phyloP scores from a whole-genome alignment of 2,888 invertebrate genomes.

The Cerastoderma edule region DNA sequence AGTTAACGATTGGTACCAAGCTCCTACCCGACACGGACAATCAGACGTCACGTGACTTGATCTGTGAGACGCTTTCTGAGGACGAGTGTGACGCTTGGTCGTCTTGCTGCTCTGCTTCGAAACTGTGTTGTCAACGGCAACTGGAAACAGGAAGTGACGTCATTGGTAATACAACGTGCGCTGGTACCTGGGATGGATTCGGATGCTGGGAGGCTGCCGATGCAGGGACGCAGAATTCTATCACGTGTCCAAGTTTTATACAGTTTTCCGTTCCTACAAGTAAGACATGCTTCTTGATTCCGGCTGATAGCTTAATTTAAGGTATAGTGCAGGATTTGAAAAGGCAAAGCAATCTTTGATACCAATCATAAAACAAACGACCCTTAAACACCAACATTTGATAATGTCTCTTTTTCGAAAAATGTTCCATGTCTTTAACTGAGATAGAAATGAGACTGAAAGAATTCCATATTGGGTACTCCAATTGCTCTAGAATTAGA shows the following conservation, averaged over 20 bases:
- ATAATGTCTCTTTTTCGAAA: too few species aligned
- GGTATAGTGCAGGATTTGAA: too few species aligned
- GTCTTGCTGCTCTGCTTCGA: constrained; percentile 34
- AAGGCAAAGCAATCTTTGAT: too few species aligned
- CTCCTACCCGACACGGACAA: constrained; percentile 38
- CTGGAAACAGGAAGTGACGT: constrained; percentile 2
- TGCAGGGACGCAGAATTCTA: constrained; percentile 33
- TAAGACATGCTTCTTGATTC: too few species aligned
- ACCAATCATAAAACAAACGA: too few species aligned
- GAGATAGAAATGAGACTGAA: too few species aligned
- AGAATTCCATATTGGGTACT: too few species aligned
- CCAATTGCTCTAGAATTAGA: too few species aligned
- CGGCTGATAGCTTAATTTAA: too few species aligned
- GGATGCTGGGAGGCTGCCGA: constrained; percentile 43
- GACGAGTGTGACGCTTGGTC: constrained; percentile 45
- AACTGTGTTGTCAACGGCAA: constrained; percentile 32
- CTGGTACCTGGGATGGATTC: constrained; percentile 48
- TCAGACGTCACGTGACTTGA: constrained; percentile 12
- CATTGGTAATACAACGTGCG: constrained; percentile 31
- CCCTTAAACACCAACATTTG: too few species aligned
- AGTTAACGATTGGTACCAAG: constrained; percentile 1
- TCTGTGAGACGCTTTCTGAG: constrained; percentile 33
- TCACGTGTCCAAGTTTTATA: constrained; percentile 47
- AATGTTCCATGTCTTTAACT: too few species aligned
- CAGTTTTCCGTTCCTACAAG: constrained; percentile 51